A percentile compares a stretch with the other conserved stretches of the same genome.
Conservation (phyloP, 2,888 invertebrate species). For the Sialis lutaria region DNA sequence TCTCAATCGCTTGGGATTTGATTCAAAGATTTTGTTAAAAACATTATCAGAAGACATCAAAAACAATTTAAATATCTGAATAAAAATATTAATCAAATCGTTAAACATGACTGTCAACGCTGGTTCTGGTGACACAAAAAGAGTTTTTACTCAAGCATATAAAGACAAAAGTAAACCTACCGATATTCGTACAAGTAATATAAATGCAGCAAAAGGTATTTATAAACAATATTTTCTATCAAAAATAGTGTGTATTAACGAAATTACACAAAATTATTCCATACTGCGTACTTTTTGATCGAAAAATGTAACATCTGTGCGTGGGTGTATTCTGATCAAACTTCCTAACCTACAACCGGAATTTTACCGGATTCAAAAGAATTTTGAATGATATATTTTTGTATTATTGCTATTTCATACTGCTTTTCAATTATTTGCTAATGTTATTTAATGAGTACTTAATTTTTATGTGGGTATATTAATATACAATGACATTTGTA, state of each 20-base stretch:
- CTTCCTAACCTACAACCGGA: no score
- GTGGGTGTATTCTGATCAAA: no score
- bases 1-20: no score
- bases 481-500: not conserved
- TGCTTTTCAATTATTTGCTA: not conserved
- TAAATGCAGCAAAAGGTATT: constrained; percentile 93
- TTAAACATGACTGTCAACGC: constrained; percentile 26
- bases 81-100: not conserved
- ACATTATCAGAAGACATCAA: no score
- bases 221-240: constrained; percentile 1
- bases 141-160: constrained; percentile 38
- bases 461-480: not conserved
- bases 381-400: no score
- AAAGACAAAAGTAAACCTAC: constrained; percentile 88
- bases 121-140: constrained; percentile 27
- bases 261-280: no score
- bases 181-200: constrained; percentile 89
- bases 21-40: no score
- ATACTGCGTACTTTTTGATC: no score
- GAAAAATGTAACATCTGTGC: no score
- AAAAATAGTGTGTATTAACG: no score
- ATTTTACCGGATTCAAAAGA: no score
- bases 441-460: not conserved
- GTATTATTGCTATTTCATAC: not conserved
- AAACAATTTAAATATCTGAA: not conserved